phyloP scores from a whole-genome alignment of 2,888 invertebrate species.

The Scaptomyza flava region DNA sequence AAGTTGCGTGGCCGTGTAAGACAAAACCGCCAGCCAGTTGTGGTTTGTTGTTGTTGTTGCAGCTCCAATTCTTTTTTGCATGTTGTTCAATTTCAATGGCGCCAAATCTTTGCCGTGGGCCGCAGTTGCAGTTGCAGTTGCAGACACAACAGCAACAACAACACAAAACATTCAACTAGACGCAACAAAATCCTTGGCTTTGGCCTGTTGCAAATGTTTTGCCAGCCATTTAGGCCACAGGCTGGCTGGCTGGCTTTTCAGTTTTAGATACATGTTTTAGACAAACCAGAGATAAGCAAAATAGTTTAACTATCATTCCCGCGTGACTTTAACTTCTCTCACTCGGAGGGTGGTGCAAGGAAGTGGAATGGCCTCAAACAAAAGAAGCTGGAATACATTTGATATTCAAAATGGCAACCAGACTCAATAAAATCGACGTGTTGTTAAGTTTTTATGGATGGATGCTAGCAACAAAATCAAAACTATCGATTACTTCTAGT shows the following conservation, averaged over 20 bases:
- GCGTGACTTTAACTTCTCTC: conserved; percentile 34
- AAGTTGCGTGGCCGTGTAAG: conserved; percentile 46
- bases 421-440: neutral
- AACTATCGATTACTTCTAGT: too few relatives aligned
- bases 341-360: conserved; percentile 23
- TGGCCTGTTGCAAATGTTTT: conserved; percentile 51
- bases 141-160: conserved; percentile 2
- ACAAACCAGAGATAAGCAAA: conserved; percentile 60
- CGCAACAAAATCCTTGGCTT: conserved; percentile 64
- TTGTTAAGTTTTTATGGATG: neutral
- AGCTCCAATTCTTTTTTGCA: conserved; percentile 68
- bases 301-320: conserved; percentile 45
- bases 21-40: conserved; percentile 43
- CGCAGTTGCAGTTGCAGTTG: conserved; percentile 28
- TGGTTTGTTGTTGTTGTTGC: conserved; percentile 31
- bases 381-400: conserved; percentile 14
- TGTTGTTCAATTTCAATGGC: conserved; percentile 73
- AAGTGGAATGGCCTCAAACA: conserved; percentile 6
- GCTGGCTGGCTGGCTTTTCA: conserved; percentile 36
- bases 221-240: conserved; percentile 65
- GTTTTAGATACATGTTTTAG: conserved; percentile 50
- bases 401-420: neutral
- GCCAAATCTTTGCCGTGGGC: conserved; percentile 74
- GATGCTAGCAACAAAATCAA: too few relatives aligned
- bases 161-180: conserved; percentile 1